These are phyloP conservation scores for Drosophila hydei DNA, from an alignment of 1,140 invertebrate genomes.

Conservation along the genomic window DNA sequence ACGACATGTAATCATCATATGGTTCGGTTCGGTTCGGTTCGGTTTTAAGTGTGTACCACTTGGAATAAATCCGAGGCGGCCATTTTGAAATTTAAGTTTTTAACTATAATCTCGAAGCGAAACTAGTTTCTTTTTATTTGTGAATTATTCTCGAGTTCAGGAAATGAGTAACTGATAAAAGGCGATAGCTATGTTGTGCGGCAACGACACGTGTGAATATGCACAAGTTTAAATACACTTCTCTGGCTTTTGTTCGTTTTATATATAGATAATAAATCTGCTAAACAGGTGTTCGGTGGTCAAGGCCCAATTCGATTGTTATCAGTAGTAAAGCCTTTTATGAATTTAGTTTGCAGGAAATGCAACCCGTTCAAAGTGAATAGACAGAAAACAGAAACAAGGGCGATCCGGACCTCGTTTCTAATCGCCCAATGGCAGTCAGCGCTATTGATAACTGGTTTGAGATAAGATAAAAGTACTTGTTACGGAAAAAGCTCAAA, in stretches of 20 bases:
- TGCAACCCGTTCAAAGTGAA: conserved; percentile 14
- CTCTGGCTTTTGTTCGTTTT: conserved; percentile 2
- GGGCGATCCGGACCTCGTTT: conserved; percentile 19
- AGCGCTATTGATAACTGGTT: conserved; percentile 36
- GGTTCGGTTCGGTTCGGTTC: conserved; percentile 25
- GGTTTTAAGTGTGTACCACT: conserved; percentile 24
- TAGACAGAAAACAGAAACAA: neutral
- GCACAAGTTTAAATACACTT: conserved; percentile 9
- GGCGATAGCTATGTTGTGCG: conserved; percentile 9
- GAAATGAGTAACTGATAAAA: conserved; percentile 69
- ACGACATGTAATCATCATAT: conserved; percentile 20
- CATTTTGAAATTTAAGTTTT: conserved; percentile 41
- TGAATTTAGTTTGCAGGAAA: conserved; percentile 35
- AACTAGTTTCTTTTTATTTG: neutral
- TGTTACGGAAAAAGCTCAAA: conserved; percentile 28
- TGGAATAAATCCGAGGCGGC: conserved; percentile 19
- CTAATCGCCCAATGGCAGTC: conserved; percentile 37
- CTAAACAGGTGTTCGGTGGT: conserved; percentile 55
- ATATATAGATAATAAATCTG: conserved; percentile 28
- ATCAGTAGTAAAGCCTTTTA: conserved; percentile 51
- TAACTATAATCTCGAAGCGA: conserved; percentile 44
- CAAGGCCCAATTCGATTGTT: conserved; percentile 14
- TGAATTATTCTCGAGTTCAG: conserved; percentile 30
- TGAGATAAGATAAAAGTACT: conserved; percentile 43
- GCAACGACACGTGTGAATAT: conserved; percentile 36